Base-by-base conservation (phyloP, 2,888 invertebrate genomes). In the Chloromyia formosa region DNA sequence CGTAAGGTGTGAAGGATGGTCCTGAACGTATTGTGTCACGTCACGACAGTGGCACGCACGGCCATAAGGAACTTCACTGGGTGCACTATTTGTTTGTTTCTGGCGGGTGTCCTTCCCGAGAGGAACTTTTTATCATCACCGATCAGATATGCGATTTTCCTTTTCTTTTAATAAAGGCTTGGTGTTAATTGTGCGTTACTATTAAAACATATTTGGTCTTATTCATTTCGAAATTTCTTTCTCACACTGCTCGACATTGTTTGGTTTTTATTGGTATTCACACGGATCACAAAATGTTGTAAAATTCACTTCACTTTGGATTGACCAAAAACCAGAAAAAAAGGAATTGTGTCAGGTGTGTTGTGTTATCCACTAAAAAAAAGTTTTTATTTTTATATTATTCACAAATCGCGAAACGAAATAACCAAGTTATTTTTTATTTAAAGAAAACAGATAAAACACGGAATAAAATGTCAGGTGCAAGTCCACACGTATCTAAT, bases 241-340 rank as follows among this genome's bases (percentile, higher is more conserved):
- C 71, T 49, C 71, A 71, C 71, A 40, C 71, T 71, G 42, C 71
- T 71, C 71, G 71, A 20, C 71, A 71, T 71, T 69, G 12, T 69
- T 58, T n/a, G 2, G 3, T 7, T 49, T 49, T 42, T 42, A n/a
- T n/a, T n/a, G 7, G 27, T 35, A 35, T 35, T 35, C n/a, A 35
- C 3, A 4, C 27, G 27, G 3, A 35, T 35, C 27, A 35, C 27
- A 35, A 35, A 35, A 35, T 35, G 27, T 35, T 35, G 2, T 35
- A 53, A 20, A 3, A 16, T 56, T 56, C 3, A 1, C 22, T 56
- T n/a, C 18, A 56, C 22, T 22, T 22, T n/a, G 18, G 12, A 53
- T 56, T 54, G n/a, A 5, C 18, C 18, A 5, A 16, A 18, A 2
- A 54, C 5, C 9, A 16, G n/a, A 2, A 56, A 53, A 53, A 53